phyloP scores from a whole-genome alignment of 2,888 invertebrate genomes.

The Idaea aversata region DNA sequence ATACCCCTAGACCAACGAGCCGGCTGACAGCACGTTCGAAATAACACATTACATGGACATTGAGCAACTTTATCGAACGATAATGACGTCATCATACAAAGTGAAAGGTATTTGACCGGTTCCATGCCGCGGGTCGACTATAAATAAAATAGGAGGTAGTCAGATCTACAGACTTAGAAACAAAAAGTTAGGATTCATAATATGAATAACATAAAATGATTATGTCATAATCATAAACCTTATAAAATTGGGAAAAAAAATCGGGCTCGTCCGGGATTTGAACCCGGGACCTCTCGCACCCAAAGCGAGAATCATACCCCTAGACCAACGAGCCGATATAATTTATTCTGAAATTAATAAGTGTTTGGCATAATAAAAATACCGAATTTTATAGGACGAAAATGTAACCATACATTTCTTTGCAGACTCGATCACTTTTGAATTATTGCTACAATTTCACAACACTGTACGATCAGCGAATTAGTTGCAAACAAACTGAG shows the following conservation, averaged over 20 bases:
- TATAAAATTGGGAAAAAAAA: conserved; percentile 22
- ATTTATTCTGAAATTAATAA: background rate
- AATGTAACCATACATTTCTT: too few relatives aligned
- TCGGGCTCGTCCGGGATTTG: conserved; percentile 81
- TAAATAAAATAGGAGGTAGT: too few relatives aligned
- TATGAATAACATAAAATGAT: background rate
- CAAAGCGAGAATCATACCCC: conserved; percentile 81
- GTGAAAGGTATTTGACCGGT: conserved; percentile 36
- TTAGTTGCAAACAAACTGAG: too few relatives aligned
- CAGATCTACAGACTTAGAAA: too few relatives aligned
- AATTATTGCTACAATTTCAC: too few relatives aligned
- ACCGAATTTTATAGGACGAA: background rate
- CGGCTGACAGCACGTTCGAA: conserved; percentile 26
- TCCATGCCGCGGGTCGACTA: background rate
- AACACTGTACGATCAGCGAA: too few relatives aligned
- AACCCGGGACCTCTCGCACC: conserved; percentile 82
- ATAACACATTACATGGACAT: conserved; percentile 18
- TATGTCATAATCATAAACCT: conserved; percentile 9
- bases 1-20: conserved; percentile 82
- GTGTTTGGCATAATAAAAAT: background rate
- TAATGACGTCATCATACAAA: conserved; percentile 17
- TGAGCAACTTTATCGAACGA: conserved; percentile 10
- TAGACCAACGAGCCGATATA: conserved; percentile 76
- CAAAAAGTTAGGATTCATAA: too few relatives aligned
- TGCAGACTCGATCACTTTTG: too few relatives aligned